Evolutionary conservation across 2,797 vertebrate species (phyloP), one percentile per base, ranked within the genome.

Genomic region (Sardinella longiceps): DNA sequence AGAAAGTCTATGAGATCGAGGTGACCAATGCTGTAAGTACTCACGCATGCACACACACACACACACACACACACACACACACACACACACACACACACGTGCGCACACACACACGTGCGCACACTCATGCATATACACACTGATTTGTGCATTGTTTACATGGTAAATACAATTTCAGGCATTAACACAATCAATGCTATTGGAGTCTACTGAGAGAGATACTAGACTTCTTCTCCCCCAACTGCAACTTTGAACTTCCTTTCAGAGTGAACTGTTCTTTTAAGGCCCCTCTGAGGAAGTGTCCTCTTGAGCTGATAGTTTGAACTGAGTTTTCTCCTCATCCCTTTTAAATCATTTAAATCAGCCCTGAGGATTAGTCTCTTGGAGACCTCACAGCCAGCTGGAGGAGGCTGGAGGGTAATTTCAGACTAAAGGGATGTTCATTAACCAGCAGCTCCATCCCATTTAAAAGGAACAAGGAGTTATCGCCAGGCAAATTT

Each of bases 1-100:
- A 97, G 90, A 97, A 93, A 84, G 92, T 97, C 3, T 97, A 98
- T 48, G 97, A 98, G 92, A 98, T 99, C 30, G 96, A 98, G 80
- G 98, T 99, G 91, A 97, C 97, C 39, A 95, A 96, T 53, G 95
- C 98, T 18, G 98, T 99, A 94, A 91, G 97, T 63, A 20, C 30
- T 37, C 66, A 37, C 30, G 6, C 30, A 37, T 14, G 20, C 30
- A 37, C 30, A 74, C 30, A 37, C 63, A 70, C 28, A 70, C 1
- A 70, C 30, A 4, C 14, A 20, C 30, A 74, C 66, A 74, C 66
- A 70, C 63, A 33, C 25, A 23, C 53, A 58, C 53, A 20, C 51
- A 56, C 51, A 56, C 51, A 20, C 3, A 56, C 3, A 3, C 51
- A 5, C 20, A 60, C 6, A 60, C 56, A 25, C n/a, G n/a, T n/a